A percentile compares a stretch with the other conserved stretches of the same genome.
These are phyloP conservation scores for Poecilia gillii DNA, from an alignment of 2,797 vertebrate genomes.

Conservation along the genomic window DNA sequence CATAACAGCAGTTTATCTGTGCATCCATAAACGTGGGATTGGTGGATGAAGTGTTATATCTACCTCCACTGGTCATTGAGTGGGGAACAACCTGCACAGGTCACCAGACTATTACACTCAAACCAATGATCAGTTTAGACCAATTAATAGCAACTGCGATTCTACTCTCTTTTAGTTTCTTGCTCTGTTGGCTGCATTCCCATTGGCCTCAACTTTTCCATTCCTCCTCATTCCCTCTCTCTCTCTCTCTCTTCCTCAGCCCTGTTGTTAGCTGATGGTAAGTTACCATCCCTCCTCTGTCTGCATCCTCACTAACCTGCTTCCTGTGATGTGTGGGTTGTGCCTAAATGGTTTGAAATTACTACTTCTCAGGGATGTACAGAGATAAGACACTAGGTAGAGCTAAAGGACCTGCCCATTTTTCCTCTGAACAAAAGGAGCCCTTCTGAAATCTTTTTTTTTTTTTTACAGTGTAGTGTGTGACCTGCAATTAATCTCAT, in stretches of 20 bases:
- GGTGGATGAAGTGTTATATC: too few species aligned
- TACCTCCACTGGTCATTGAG: not conserved
- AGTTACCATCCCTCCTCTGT: slow-evolving; percentile 64
- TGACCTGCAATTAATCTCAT: too few species aligned
- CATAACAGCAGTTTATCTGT: not conserved
- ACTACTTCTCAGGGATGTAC: too few species aligned
- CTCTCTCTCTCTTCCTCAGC: slow-evolving; percentile 78
- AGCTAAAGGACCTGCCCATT: too few species aligned
- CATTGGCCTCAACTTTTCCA: slow-evolving; percentile 32
- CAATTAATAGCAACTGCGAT: not conserved
- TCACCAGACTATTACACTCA: not conserved
- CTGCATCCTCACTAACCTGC: slow-evolving; percentile 41
- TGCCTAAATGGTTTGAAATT: slow-evolving; percentile 4
- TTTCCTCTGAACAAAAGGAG: too few species aligned
- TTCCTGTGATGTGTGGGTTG: slow-evolving; percentile 18
- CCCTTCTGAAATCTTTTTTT: too few species aligned
- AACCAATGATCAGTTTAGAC: not conserved
- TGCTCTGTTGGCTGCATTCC: slow-evolving; percentile 40
- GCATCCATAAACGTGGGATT: not conserved
- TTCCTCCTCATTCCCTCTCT: slow-evolving; percentile 7
- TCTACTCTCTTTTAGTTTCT: slow-evolving; percentile 22
- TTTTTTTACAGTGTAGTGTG: too few species aligned
- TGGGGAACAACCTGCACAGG: not conserved
- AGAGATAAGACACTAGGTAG: too few species aligned
- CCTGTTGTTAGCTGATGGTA: slow-evolving; percentile 90